A percentile compares a stretch with the other conserved stretches of the same genome.
Conservation (phyloP, 2,888 invertebrate genomes). For the Philonicus albiceps region DNA sequence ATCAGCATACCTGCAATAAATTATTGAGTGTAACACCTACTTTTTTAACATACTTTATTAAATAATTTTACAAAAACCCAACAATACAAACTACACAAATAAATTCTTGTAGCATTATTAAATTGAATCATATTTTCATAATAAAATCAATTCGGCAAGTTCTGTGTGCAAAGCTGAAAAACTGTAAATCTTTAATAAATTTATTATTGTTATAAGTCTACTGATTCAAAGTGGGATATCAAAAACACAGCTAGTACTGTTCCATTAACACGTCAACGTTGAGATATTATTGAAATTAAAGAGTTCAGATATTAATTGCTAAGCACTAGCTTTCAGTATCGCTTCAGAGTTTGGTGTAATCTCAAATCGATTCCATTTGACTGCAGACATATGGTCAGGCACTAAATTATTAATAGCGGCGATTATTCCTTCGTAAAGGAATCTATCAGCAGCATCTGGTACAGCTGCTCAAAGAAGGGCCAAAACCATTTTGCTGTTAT, state of each 20-base stretch:
- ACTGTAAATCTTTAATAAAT: not conserved
- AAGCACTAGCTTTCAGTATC: not conserved
- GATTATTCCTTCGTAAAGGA: constrained; percentile 44
- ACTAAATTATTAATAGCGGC: constrained; percentile 46
- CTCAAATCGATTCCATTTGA: not conserved
- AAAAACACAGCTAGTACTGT: not conserved
- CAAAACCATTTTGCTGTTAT: not conserved
- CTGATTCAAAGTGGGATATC: not conserved
- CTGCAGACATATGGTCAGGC: constrained; percentile 43
- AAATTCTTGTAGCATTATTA: not conserved
- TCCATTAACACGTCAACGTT: not conserved
- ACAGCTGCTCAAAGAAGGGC: constrained; percentile 17
- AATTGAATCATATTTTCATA: not conserved
- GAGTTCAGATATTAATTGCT: not conserved
- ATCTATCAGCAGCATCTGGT: constrained; percentile 46
- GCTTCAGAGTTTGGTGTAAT: not conserved
- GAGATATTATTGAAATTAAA: not conserved
- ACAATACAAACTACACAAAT: not conserved
- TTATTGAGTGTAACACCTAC: not conserved
- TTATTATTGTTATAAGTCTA: too few species aligned
- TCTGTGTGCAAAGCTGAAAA: not conserved
- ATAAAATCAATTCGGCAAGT: not conserved
- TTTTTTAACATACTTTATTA: not conserved
- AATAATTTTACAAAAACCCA: not conserved
- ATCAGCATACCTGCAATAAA: too few species aligned